Percentiles rank a stretch among this genome's conserved stretches.
Conservation (phyloP, 1,140 invertebrate genomes). For the Nasonia vitripennis region DNA sequence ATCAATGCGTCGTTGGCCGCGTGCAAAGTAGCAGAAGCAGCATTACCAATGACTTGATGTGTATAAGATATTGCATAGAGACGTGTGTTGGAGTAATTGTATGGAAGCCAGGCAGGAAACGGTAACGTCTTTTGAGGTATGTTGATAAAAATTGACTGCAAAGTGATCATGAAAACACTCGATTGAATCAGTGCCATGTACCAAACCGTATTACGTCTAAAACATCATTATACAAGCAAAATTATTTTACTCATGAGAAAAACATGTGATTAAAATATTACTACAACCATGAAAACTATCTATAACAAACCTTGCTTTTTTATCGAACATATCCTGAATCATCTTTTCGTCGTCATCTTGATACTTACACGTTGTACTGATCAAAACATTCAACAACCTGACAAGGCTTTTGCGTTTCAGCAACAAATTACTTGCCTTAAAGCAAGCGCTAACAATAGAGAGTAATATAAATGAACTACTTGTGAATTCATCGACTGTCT, state of each 20-base stretch:
- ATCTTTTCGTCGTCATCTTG: conserved; percentile 10
- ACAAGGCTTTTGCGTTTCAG: conserved; percentile 50
- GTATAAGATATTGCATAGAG: conserved; percentile 56
- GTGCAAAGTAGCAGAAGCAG: conserved; percentile 52
- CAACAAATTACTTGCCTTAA: conserved; percentile 54
- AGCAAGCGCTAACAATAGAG: conserved; percentile 56
- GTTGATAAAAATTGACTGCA: conserved; percentile 51
- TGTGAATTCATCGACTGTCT: conserved; percentile 56
- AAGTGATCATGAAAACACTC: conserved; percentile 51
- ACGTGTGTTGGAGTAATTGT: conserved; percentile 43
- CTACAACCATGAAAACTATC: not conserved
- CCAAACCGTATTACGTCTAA: conserved; percentile 49
- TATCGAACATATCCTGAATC: conserved; percentile 7
- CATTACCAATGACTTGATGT: conserved; percentile 55
- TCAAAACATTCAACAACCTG: conserved; percentile 40
- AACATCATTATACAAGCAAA: not conserved
- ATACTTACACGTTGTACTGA: conserved; percentile 34
- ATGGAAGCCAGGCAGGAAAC: conserved; percentile 57
- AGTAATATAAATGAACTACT: conserved; percentile 59
- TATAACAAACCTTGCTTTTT: not conserved
- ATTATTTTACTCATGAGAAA: not conserved
- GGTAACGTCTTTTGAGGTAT: conserved; percentile 53
- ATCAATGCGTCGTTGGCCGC: conserved; percentile 58
- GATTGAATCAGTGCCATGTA: conserved; percentile 53
- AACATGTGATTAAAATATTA: no score